Evolutionary conservation across 37 sponge, comb jelly and placozoan genomes (phyloP).

Genomic region (Haliclona indistincta): DNA sequence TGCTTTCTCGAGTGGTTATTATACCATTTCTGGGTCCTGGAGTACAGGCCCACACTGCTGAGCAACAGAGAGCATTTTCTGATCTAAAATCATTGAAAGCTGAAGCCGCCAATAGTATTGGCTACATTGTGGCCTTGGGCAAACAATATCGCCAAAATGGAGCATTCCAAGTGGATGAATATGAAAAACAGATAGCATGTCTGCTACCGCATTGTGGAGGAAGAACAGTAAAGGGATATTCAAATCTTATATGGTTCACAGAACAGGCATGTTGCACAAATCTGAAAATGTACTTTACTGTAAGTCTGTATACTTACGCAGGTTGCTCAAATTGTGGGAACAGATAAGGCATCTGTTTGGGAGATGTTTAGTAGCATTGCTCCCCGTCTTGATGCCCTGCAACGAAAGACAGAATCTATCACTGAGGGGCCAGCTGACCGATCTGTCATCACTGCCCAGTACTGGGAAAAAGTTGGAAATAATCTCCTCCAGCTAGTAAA

Average conservation of each 20-base stretch:
- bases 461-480: not conserved
- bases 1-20: not conserved
- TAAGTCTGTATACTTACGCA: not conserved
- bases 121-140: not conserved
- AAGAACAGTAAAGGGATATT: not conserved
- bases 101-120: not conserved
- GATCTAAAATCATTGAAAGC: not conserved
- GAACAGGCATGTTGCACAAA: not conserved
- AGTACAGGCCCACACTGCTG: not conserved
- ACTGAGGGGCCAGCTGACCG: not conserved
- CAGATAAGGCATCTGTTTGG: not conserved
- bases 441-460: not conserved
- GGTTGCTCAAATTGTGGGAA: not conserved
- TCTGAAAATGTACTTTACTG: not conserved
- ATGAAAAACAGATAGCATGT: not conserved
- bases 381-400: not conserved
- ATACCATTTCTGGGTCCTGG: not conserved
- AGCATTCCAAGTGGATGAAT: not conserved
- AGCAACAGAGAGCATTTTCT: not conserved
- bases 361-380: not conserved
- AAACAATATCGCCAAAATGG: not conserved
- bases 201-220: not conserved
- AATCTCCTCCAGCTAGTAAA: not conserved
- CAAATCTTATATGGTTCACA: not conserved
- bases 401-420: not conserved